Base-by-base conservation (phyloP, 2,113 vertebrate genomes). In the Lagopus leucura region DNA sequence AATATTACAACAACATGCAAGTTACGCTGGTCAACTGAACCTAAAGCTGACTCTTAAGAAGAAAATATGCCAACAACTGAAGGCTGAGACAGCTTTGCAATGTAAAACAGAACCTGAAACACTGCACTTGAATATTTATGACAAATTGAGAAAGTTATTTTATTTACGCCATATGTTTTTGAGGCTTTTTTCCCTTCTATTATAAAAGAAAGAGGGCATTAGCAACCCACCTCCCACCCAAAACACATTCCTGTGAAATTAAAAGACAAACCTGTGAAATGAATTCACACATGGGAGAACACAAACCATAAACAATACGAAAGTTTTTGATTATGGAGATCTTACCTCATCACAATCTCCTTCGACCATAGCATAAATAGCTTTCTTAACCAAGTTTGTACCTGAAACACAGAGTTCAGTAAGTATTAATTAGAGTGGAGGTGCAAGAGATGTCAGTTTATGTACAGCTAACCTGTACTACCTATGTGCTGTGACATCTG, bases 351-450 rank as follows among this genome's bases (percentile, higher is more conserved):
- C 99, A 98, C 99, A 99, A 97, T 99, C 99, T 88, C 99, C 99
- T 97, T 99, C 99, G 96, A 99, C 99, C 99, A 99, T 99, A 97
- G 99, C 99, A 97, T 99, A 99, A 97, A 99, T 99, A 98, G 99
- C 99, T 99, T 99, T 99, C 98, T 99, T 99, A 98, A 99, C 99
- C 98, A 99, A 98, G 98, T 99, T 99, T 98, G 99, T 99, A 98
- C 99, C 99, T 99, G 97, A 93, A 98, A 98, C 60, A 98, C 2
- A 98, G 93, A 89, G 92, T 95, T 88, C 81, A 81, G 97, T 84
- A 82, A 86, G 74, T 70, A 84, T 98, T 85, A 96, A 84, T 98
- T 85, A 97, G 80, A 93, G 58, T 86, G 78, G 66, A 78, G 92
- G 91, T 79, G 72, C 72, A 79, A 36, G 74, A 75, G 82, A 21